These are phyloP conservation scores for Melinaea marsaeus DNA, from an alignment of 2,888 invertebrate species.

Conservation along the genomic window DNA sequence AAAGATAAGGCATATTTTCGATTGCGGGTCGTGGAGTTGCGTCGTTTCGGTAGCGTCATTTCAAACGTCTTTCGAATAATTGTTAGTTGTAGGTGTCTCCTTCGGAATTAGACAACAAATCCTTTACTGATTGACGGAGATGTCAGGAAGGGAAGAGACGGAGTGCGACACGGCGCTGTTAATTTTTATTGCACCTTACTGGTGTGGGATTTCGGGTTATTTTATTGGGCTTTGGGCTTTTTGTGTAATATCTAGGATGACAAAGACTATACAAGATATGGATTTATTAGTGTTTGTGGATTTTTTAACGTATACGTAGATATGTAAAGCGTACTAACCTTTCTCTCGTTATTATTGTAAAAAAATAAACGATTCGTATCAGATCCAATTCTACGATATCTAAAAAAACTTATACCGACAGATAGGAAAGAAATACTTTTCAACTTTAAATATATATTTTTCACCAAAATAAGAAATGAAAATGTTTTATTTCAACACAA, in stretches of 20 bases:
- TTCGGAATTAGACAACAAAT: conserved; percentile 72
- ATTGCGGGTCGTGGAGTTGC: conserved; percentile 33
- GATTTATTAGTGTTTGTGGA: no score
- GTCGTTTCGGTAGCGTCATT: conserved; percentile 32
- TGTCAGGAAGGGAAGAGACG: conserved; percentile 37
- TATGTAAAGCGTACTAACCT: no score
- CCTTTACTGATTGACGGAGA: conserved; percentile 70
- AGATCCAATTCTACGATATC: no score
- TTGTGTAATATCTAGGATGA: no score
- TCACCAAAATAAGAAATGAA: background rate
- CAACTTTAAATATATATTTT: no score
- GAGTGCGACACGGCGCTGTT: conserved; percentile 45
- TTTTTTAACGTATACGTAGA: no score
- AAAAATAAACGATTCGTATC: no score
- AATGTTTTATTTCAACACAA: background rate
- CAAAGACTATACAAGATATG: no score
- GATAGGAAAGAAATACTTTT: no score
- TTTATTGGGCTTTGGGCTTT: no score
- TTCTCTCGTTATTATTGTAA: no score
- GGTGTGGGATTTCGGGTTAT: conserved; percentile 23
- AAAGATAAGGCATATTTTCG: conserved; percentile 42
- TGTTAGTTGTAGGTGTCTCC: conserved; percentile 74
- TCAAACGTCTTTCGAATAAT: conserved; percentile 66
- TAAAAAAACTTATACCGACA: no score
- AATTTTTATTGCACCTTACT: conserved; percentile 59